A percentile compares a stretch with the other conserved stretches of the same genome.
Conservation (phyloP, 2,113 vertebrate genomes). For the Elephas maximus region DNA sequence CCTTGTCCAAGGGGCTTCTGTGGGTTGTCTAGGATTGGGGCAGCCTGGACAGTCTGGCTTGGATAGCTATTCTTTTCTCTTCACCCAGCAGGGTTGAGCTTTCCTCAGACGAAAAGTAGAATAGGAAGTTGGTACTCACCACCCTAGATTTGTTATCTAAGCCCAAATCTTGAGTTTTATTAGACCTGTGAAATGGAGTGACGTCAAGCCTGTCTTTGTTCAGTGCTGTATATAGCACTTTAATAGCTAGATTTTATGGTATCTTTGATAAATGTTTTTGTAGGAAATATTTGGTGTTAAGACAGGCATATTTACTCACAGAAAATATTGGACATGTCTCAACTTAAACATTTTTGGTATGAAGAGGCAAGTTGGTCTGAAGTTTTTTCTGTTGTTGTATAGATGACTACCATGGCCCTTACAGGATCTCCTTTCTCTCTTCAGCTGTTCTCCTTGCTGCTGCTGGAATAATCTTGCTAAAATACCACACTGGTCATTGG, state of each 20-base stretch:
- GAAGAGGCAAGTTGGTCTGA: not conserved
- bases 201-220: not conserved
- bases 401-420: not conserved
- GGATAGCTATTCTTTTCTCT: not conserved
- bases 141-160: not conserved
- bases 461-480: not conserved
- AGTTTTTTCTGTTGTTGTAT: not conserved
- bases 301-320: not conserved
- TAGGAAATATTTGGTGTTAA: not conserved
- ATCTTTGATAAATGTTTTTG: not conserved
- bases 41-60: not conserved
- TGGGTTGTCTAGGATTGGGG: not conserved
- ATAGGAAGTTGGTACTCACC: not conserved
- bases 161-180: not conserved
- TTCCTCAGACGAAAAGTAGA: not conserved
- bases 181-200: not conserved
- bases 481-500: not conserved
- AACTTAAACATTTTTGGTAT: slow-evolving; percentile 7
- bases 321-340: not conserved
- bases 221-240: not conserved
- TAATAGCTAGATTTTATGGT: not conserved
- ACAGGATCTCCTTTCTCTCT: not conserved
- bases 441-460: not conserved
- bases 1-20: not conserved
- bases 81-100: not conserved